Evolutionary conservation across 2,113 vertebrate species (phyloP), one percentile per base, ranked within the genome.

Genomic region (Panurus biarmicus): DNA sequence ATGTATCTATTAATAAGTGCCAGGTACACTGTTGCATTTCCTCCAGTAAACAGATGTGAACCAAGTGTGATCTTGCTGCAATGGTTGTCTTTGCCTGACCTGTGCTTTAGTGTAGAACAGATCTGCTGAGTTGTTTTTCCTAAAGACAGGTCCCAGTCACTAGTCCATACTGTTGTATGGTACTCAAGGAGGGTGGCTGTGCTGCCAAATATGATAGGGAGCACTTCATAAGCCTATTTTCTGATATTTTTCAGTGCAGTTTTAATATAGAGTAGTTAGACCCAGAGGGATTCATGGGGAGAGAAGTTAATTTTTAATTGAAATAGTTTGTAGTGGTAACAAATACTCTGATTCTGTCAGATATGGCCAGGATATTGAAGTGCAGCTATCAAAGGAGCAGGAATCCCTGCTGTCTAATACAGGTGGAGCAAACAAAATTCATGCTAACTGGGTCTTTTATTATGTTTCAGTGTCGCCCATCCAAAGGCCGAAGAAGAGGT

Each of bases 401-500:
- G 35, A 45, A 53, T 70, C 36, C 47, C 42, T 62, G 18, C 36
- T 72, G 2, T 9, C 5, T 54, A 33, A 13, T 15, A 7, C 5
- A 26, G 57, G 23, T 3, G 0, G 14, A 74, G 5, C 48, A 79
- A 69, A 65, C 22, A 50, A 24, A 86, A 75, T 14, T 10, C 2
- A 9, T 20, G 17, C 66, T 87, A n/a, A 94, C 38, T 7, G 44
- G 5, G 6, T 65, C 40, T 61, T 82, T 7, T 54, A 3, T 51
- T 96, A 61, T 96, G 31, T 85, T 94, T 9, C 97, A 99, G 99
- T 99, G 99, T 90, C 98, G 98, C 91, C 98, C 99, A 6, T 99
- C 99, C 94, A 99, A 98, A 96, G 99, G 99, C 96, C 97, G 98
- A 89, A 99, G 98, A 96, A 98, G 99, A 82, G 99, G 99, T 82